Evolutionary conservation across 2,113 vertebrate genomes (phyloP).

Genomic region (Sapayoa aenigma): DNA sequence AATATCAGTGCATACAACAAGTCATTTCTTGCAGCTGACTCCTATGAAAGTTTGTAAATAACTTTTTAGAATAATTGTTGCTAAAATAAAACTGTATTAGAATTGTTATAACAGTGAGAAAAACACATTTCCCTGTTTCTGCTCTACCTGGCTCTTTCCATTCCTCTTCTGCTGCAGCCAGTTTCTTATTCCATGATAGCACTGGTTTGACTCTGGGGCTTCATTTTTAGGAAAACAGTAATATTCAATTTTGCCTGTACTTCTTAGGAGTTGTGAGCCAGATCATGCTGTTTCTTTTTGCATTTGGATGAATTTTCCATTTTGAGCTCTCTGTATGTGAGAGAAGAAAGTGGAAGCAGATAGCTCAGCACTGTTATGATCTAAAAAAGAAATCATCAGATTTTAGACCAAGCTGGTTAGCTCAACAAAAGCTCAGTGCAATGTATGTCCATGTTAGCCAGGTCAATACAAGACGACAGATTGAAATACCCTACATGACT

Average conservation of each 20-base stretch:
- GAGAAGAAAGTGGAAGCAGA: constrained; percentile 54
- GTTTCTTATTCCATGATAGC: not conserved
- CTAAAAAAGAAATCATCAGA: constrained; percentile 62
- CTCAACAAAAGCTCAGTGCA: constrained; percentile 40
- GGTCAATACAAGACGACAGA: constrained; percentile 71
- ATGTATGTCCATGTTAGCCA: constrained; percentile 66
- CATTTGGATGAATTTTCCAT: constrained; percentile 60
- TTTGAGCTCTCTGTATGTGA: constrained; percentile 33
- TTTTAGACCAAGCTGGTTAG: constrained; percentile 69
- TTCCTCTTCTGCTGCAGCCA: not conserved
- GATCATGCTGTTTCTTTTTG: constrained; percentile 64
- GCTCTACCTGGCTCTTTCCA: not conserved
- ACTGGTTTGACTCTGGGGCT: constrained; percentile 1
- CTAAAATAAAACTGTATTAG: not conserved
- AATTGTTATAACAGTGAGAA: not conserved
- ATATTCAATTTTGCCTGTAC: constrained; percentile 47
- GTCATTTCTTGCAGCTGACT: not conserved
- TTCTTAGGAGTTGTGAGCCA: constrained; percentile 49
- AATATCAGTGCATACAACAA: not conserved
- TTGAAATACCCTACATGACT: constrained; percentile 57
- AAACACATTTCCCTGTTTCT: not conserved
- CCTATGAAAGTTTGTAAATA: not conserved
- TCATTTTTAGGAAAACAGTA: constrained; percentile 27
- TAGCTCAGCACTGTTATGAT: constrained; percentile 60
- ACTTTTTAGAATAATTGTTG: not conserved